Evolutionary conservation across 2,888 invertebrate species (phyloP).

Genomic region (Phymatocera aterrima): DNA sequence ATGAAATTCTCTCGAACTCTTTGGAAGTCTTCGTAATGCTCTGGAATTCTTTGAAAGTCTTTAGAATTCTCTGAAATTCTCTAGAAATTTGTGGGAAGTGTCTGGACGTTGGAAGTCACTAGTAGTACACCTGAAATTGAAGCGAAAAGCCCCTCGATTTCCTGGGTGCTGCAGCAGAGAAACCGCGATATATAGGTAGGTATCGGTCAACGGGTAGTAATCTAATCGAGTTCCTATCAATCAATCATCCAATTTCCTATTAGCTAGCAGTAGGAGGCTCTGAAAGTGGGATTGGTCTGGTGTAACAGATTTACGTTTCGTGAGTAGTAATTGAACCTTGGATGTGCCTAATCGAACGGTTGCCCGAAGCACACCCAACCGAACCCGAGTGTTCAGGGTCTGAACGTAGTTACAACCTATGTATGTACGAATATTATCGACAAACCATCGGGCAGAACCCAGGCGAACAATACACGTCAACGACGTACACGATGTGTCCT

Average conservation of each 20-base stretch:
- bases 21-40: too few relatives aligned
- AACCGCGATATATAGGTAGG: background rate
- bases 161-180: too few relatives aligned
- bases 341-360: constrained; percentile 55
- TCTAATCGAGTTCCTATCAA: constrained; percentile 41
- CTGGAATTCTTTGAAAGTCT: too few relatives aligned
- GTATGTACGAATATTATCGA: constrained; percentile 56
- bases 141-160: too few relatives aligned
- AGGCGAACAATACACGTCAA: constrained; percentile 27
- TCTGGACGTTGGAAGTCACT: too few relatives aligned
- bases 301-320: constrained; percentile 36
- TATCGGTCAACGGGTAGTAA: constrained; percentile 29
- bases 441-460: constrained; percentile 51
- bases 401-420: constrained; percentile 47
- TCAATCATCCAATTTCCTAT: constrained; percentile 44
- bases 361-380: constrained; percentile 47
- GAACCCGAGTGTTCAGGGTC: background rate
- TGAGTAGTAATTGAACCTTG: constrained; percentile 55
- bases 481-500: background rate
- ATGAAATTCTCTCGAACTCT: too few relatives aligned
- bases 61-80: too few relatives aligned
- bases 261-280: background rate
- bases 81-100: too few relatives aligned
- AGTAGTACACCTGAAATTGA: too few relatives aligned
- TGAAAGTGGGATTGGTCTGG: constrained; percentile 34